A percentile compares a stretch with the other conserved stretches of the same genome.
phyloP scores from a whole-genome alignment of 2,888 invertebrate species.

The Orthosia incerta region DNA sequence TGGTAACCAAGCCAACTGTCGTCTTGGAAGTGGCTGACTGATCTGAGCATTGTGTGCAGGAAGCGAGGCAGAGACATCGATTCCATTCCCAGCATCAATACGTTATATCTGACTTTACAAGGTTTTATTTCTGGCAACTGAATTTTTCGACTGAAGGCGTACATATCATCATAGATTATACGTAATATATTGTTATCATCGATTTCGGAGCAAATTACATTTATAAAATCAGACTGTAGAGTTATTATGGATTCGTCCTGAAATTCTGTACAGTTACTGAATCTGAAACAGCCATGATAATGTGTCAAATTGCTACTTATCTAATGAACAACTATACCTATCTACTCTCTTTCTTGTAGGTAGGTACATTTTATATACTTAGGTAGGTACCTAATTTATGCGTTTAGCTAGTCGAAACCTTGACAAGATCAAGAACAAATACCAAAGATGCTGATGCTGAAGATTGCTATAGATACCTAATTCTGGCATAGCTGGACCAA shows the following conservation, averaged over 20 bases:
- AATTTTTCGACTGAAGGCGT: constrained; percentile 86
- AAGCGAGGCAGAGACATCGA: constrained; percentile 96
- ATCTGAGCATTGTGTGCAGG: constrained; percentile 94
- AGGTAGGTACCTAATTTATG: not conserved
- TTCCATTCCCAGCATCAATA: constrained; percentile 96
- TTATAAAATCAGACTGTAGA: constrained; percentile 81
- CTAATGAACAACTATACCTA: not conserved
- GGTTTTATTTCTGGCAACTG: constrained; percentile 70
- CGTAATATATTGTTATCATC: constrained; percentile 72
- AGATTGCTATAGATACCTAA: not conserved
- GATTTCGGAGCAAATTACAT: constrained; percentile 79
- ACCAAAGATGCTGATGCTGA: not conserved
- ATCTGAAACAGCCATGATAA: constrained; percentile 71
- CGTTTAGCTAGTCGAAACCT: not conserved
- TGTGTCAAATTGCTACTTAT: not conserved
- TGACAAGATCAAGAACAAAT: no score
- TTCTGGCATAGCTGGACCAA: not conserved
- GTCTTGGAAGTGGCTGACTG: constrained; percentile 92
- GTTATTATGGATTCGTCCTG: constrained; percentile 71
- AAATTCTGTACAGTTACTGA: constrained; percentile 76
- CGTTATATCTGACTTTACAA: constrained; percentile 83
- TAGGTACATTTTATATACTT: not conserved
- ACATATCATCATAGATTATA: constrained; percentile 84
- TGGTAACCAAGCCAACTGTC: constrained; percentile 93
- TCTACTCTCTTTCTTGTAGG: not conserved